These are phyloP conservation scores for Phrynosoma blainvillii DNA, from an alignment of 2,113 vertebrate species.

Conservation along the genomic window DNA sequence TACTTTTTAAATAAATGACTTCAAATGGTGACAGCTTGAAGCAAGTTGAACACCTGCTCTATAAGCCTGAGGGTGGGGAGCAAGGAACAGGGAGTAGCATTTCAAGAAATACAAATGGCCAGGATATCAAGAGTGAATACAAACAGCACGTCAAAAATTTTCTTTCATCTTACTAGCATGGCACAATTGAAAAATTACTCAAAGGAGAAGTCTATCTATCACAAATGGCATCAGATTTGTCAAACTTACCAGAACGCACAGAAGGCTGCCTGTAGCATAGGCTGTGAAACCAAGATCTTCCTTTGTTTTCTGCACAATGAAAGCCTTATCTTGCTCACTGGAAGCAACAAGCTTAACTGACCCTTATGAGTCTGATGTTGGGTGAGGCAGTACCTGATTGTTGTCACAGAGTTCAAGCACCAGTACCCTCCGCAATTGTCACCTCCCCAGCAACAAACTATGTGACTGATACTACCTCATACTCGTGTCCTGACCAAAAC, in stretches of 20 bases:
- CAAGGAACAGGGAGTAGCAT: constrained; percentile 40
- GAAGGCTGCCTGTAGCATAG: background rate
- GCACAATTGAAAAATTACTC: constrained; percentile 35
- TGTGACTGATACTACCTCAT: background rate
- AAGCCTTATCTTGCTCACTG: background rate
- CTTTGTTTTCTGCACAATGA: background rate
- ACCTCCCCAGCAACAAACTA: background rate
- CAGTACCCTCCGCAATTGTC: background rate
- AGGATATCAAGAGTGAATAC: constrained; percentile 16
- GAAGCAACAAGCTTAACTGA: background rate
- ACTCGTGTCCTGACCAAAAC: background rate
- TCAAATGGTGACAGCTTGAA: constrained; percentile 54
- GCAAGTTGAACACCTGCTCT: constrained; percentile 51
- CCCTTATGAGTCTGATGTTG: background rate
- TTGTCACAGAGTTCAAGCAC: background rate
- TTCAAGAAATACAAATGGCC: constrained; percentile 54
- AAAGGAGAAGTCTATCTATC: constrained; percentile 26
- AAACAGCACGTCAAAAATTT: constrained; percentile 42
- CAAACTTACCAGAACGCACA: background rate
- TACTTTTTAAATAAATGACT: constrained; percentile 22
- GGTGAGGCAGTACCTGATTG: background rate
- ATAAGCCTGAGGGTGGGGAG: constrained; percentile 27
- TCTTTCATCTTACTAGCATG: constrained; percentile 19
- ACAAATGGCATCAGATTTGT: constrained; percentile 7
- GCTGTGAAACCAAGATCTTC: background rate